A percentile compares a stretch with the other conserved stretches of the same genome.
phyloP scores from a whole-genome alignment of 2,797 vertebrate species.

The Chrysocyon brachyurus region DNA sequence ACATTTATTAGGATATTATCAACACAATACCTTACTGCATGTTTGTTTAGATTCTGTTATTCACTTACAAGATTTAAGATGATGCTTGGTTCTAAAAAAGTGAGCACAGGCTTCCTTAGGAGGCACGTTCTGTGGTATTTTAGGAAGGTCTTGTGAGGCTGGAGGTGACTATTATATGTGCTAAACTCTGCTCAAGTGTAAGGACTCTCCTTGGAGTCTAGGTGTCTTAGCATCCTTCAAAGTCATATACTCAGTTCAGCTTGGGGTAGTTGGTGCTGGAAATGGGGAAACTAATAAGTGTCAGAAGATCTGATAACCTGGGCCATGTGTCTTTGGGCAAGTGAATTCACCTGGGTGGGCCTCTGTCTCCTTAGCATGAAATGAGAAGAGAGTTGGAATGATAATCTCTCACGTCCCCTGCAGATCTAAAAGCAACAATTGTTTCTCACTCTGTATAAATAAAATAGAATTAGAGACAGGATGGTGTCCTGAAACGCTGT shows the following conservation, averaged over 20 bases:
- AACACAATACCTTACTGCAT: neutral
- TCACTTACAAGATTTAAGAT: constrained; percentile 45
- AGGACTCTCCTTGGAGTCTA: neutral
- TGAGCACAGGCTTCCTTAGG: too few relatives aligned
- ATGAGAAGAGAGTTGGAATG: neutral
- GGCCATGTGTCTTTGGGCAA: neutral
- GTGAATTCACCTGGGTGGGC: neutral
- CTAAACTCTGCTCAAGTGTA: neutral
- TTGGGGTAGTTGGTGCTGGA: neutral
- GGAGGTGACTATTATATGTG: neutral
- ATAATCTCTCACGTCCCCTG: neutral
- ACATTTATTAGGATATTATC: constrained; percentile 48
- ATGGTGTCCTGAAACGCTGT: neutral
- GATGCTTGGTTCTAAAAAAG: neutral
- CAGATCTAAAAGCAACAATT: neutral
- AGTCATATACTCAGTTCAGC: neutral
- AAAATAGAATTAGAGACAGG: neutral
- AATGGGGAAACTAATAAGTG: neutral
- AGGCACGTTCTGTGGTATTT: neutral
- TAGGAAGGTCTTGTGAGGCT: neutral
- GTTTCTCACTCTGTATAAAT: neutral
- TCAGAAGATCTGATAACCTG: neutral
- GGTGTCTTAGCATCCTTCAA: neutral
- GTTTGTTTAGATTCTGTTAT: constrained; percentile 29
- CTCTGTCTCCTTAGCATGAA: neutral